Conservation (phyloP, 2,113 vertebrate genomes). For the Forbesichthys agassizii region DNA sequence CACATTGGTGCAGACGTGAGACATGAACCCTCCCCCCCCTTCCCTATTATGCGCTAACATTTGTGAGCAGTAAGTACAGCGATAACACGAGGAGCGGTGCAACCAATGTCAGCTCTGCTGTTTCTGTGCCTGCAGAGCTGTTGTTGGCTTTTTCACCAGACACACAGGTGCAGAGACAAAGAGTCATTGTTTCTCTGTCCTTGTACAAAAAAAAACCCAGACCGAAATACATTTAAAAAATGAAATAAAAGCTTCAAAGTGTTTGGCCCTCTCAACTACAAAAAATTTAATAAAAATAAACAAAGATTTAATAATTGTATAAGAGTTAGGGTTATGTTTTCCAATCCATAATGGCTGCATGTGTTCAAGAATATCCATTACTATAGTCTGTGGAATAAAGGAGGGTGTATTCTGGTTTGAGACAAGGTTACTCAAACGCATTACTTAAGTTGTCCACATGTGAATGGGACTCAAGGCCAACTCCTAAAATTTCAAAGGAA, state of each 20-base stretch:
- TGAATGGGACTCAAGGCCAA: background rate
- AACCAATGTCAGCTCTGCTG: slow-evolving; percentile 61
- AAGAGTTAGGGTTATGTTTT: background rate
- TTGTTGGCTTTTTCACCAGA: slow-evolving; percentile 50
- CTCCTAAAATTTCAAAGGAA: background rate
- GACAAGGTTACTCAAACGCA: background rate
- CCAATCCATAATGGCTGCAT: slow-evolving; percentile 16
- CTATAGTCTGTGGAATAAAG: background rate
- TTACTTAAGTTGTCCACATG: background rate
- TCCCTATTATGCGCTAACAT: slow-evolving; percentile 28
- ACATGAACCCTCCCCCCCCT: slow-evolving; percentile 30
- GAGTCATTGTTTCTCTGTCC: slow-evolving; percentile 59
- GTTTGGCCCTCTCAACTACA: slow-evolving; percentile 42
- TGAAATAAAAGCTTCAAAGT: slow-evolving; percentile 26
- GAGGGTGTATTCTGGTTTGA: background rate
- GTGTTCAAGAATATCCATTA: slow-evolving; percentile 5
- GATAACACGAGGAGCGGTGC: slow-evolving; percentile 69
- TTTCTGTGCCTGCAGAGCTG: slow-evolving; percentile 56
- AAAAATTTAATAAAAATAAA: slow-evolving; percentile 19
- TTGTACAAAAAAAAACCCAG: slow-evolving; percentile 29
- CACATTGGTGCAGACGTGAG: slow-evolving; percentile 51
- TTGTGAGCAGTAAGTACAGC: slow-evolving; percentile 55
- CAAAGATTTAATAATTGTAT: background rate
- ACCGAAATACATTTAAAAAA: too few relatives aligned
- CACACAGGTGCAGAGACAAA: slow-evolving; percentile 67